Conservation (phyloP, 2,113 vertebrate genomes). For the Caretta caretta region DNA sequence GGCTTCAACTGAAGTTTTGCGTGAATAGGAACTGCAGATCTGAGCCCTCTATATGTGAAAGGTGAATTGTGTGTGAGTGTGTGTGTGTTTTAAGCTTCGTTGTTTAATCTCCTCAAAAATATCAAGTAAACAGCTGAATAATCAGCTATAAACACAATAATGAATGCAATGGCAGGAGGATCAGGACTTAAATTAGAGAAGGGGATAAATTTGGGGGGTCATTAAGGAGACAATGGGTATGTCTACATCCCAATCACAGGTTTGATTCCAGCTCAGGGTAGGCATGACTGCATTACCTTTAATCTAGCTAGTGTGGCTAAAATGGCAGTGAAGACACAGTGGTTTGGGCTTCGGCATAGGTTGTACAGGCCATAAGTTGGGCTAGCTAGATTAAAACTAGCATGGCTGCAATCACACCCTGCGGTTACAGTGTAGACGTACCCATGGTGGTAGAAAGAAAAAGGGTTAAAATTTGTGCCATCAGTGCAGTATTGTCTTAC, state of each 20-base stretch:
- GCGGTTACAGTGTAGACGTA: neutral
- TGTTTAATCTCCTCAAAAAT: accelerated
- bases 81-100: neutral
- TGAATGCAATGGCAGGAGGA: neutral
- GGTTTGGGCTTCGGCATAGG: neutral
- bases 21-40: neutral
- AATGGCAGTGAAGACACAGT: neutral
- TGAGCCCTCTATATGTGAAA: neutral
- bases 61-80: neutral
- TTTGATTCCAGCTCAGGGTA: neutral
- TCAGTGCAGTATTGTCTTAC: neutral
- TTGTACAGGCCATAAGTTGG: neutral
- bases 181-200: neutral
- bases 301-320: neutral
- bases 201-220: neutral
- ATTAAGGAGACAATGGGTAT: neutral
- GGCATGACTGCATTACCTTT: neutral
- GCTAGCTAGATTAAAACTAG: neutral
- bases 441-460: neutral
- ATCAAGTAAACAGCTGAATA: neutral
- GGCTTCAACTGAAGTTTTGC: neutral
- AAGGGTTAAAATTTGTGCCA: neutral
- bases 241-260: too few species aligned
- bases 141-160: neutral
- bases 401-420: neutral